A percentile compares a stretch with the other conserved stretches of the same genome.
Evolutionary conservation across 64 coral and sea anemone genomes (phyloP).

Genomic region (Acropora tenuis): DNA sequence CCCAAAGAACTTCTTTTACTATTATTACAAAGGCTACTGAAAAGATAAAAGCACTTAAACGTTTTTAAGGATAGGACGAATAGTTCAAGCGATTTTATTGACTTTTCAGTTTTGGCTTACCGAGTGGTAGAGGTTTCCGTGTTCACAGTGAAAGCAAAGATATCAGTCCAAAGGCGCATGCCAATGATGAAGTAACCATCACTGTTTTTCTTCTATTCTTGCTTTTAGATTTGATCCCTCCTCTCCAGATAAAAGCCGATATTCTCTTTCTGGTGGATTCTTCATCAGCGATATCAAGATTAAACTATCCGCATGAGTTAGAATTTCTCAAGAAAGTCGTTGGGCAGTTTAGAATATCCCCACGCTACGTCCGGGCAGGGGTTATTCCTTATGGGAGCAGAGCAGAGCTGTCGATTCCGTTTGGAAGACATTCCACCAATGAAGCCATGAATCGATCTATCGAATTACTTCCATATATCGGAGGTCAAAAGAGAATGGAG

Average conservation of each 20-base stretch:
- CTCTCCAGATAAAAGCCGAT: slow-evolving; percentile 49
- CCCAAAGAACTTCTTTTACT: too few relatives aligned
- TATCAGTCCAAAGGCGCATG: too few relatives aligned
- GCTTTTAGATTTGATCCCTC: slow-evolving; percentile 28
- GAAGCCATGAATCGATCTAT: slow-evolving; percentile 33
- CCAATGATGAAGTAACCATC: background rate
- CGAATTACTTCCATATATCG: slow-evolving; percentile 32
- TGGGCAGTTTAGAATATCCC: slow-evolving; percentile 44
- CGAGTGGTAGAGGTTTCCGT: too few relatives aligned
- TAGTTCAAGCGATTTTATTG: too few relatives aligned
- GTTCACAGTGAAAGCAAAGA: too few relatives aligned
- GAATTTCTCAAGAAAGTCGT: slow-evolving; percentile 37
- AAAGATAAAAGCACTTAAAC: too few relatives aligned
- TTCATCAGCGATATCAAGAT: slow-evolving; percentile 21
- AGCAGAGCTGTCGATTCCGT: slow-evolving; percentile 43
- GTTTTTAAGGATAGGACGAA: too few relatives aligned
- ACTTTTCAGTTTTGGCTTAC: too few relatives aligned
- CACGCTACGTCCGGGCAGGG: slow-evolving; percentile 39
- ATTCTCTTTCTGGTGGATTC: slow-evolving; percentile 67
- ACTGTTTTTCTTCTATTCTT: background rate
- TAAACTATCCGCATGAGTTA: slow-evolving; percentile 22
- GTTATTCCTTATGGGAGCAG: slow-evolving; percentile 34
- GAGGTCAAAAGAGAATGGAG: slow-evolving; percentile 40
- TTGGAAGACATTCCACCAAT: slow-evolving; percentile 19
- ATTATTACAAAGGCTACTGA: too few relatives aligned